Base-by-base conservation (phyloP, 2,113 vertebrate species). In the Oryzias celebensis region DNA sequence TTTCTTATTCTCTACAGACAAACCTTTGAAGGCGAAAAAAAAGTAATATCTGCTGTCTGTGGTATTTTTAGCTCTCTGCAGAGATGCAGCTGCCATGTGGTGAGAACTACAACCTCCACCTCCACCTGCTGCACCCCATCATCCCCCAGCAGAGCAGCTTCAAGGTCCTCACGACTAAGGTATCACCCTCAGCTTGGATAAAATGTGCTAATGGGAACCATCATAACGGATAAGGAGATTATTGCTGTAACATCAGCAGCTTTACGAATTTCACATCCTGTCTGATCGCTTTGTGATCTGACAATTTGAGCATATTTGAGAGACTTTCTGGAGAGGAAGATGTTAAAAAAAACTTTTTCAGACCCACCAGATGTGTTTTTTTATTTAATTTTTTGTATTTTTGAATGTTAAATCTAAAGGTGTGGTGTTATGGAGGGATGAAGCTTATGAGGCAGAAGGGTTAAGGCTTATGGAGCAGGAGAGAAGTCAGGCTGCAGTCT, bases 101-200 rank as follows among this genome's bases (percentile, higher is more conserved):
- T 60, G 93, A 96, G 65, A 89, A 92, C 84, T 94, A 91, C 86
- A 89, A 67, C 87, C 91, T 96, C 72, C 85, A 91, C 52, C 85
- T 97, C 62, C 80, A 88, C 78, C 93, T 99, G 62, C 89, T 94
- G 81, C 94, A 97, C 83, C 85, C 93, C 36, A 84, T 99, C 79
- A 68, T 93, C 75, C 93, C 95, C 26, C 91, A 95, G 65, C 94
- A 98, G 83, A 95, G 95, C 92, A 93, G 61, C 12, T 97, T 95
- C 90, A 96, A 90, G 95, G 86, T 98, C 78, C 94, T 98, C 86
- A 93, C 93, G 73, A 96, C 96, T 71, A 98, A 98, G 94, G 96
- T 98, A 44, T 18, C 7, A 3, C 44, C 50, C 41, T 51, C 8
- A 53, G n/a, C 13, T 5, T 17, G 0, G 16, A 47, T 36, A 24